Conservation (phyloP, 1,140 invertebrate species). For the Drosophila subpulchrella region DNA sequence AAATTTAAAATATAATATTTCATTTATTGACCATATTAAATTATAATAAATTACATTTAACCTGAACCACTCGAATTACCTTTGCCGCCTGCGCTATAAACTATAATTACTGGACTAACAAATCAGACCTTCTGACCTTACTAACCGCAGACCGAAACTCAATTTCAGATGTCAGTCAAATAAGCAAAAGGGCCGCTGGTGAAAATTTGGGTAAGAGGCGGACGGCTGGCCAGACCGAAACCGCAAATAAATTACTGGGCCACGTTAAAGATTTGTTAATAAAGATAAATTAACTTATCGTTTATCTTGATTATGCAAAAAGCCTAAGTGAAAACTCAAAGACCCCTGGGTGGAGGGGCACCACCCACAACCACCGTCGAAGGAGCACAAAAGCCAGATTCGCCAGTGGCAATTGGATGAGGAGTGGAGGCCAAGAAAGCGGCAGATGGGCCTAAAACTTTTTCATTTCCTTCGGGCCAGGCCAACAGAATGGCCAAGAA, state of each 20-base stretch:
- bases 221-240: constrained; percentile 33
- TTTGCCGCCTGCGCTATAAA: constrained; percentile 4
- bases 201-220: constrained; percentile 17
- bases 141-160: constrained; percentile 46
- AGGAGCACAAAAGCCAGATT: constrained; percentile 41
- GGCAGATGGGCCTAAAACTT: constrained; percentile 72
- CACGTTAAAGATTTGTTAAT: constrained; percentile 81
- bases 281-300: constrained; percentile 83
- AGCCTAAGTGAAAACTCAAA: constrained; percentile 81
- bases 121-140: constrained; percentile 22
- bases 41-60: too few species aligned
- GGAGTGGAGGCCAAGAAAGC: constrained; percentile 15
- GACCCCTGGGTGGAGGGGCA: constrained; percentile 20
- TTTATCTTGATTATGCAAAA: constrained; percentile 83
- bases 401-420: constrained; percentile 30
- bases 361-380: neutral
- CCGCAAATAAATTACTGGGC: constrained; percentile 76
- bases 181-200: constrained; percentile 37
- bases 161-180: constrained; percentile 61
- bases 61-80: neutral
- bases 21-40: too few species aligned
- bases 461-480: constrained; percentile 66
- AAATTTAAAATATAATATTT: too few species aligned
- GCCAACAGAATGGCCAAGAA: constrained; percentile 12
- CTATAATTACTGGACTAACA: constrained; percentile 35